phyloP scores from a whole-genome alignment of 2,797 vertebrate species.

The Rhinatrema bivittatum region DNA sequence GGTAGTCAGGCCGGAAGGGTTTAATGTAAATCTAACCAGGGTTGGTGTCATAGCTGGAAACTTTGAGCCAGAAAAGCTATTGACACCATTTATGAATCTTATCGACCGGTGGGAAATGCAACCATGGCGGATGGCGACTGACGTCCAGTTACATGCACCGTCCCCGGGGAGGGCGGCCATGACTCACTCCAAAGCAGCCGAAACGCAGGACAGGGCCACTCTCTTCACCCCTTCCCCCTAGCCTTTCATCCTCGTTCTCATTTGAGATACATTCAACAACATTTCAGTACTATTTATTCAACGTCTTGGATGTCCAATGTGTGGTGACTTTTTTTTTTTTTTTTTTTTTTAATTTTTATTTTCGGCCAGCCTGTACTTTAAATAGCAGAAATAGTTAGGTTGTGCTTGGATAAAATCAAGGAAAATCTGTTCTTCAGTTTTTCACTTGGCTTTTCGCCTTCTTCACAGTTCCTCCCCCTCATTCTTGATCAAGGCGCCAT shows the following conservation, averaged over 20 bases:
- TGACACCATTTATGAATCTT: too few relatives aligned
- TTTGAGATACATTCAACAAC: slow-evolving; percentile 16
- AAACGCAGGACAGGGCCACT: slow-evolving; percentile 5
- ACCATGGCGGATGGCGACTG: too few relatives aligned
- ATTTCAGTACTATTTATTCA: slow-evolving; percentile 12
- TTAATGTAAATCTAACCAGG: too few relatives aligned
- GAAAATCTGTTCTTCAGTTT: slow-evolving; percentile 59
- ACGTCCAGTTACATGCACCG: too few relatives aligned
- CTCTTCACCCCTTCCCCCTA: not conserved
- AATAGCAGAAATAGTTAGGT: slow-evolving; percentile 59
- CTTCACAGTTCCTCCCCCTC: slow-evolving; percentile 34
- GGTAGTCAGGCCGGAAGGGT: too few relatives aligned
- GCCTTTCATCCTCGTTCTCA: slow-evolving; percentile 1
- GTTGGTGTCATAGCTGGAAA: too few relatives aligned
- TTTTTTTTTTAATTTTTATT: slow-evolving; percentile 3
- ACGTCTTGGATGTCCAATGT: slow-evolving; percentile 16
- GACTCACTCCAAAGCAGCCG: too few relatives aligned
- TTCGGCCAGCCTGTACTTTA: slow-evolving; percentile 48
- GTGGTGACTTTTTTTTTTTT: slow-evolving; percentile 10
- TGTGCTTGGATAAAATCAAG: slow-evolving; percentile 52
- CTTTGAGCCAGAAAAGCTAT: too few relatives aligned
- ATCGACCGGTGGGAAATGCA: too few relatives aligned
- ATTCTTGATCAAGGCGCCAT: slow-evolving; percentile 49
- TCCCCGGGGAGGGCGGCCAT: too few relatives aligned
- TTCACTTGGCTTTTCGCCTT: slow-evolving; percentile 62